Base-by-base conservation (phyloP, 2,113 vertebrate genomes). In the Empidonax alnorum region DNA sequence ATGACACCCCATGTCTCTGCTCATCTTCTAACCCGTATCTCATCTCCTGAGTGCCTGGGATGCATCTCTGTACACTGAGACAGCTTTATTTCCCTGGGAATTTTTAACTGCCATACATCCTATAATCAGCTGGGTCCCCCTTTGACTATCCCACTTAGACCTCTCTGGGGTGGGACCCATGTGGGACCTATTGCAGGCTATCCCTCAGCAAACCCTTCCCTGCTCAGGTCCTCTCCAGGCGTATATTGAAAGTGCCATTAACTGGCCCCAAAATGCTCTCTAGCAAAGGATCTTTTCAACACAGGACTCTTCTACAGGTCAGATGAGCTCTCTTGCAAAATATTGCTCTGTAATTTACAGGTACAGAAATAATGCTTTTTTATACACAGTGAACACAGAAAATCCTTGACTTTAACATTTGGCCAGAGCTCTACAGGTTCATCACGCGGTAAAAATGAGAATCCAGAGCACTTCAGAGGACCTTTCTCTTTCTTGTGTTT, bases 131-230 rank as follows among this genome's bases (percentile, higher is more conserved):
- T 69, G n/a, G 17, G 33, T 55, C 2, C 2, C 8, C 22, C 33
- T 84, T 72, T 44, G 52, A 18, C 49, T 25, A 28, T n/a, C 25
- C 37, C 52, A 53, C 10, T 19, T 71, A 49, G 23, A 55, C 17
- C 17, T 7, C 0, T 0, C 20, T 80, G 33, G 12, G 11, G 2
- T 67, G 9, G 22, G 12, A 84, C 7, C 18, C 20, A 46, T n/a
- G 33, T 63, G 35, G 14, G 33, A 67, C 28, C 31, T 56, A 3
- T 65, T 76, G 22, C 71, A 28, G 30, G 5, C 23, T 72, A 25
- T 73, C 13, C 16, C 27, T 83, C 33, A 85, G 14, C 8, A 21
- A 74, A 23, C 42, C 4, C 23, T 62, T 50, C 28, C 28, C 37
- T 61, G 30, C 44, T n/a, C 31, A 65, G 42, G 14, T 44, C 27